A percentile compares a stretch with the other conserved stretches of the same genome.
Evolutionary conservation across 2,888 invertebrate genomes (phyloP).

Genomic region (Drosophila infuscata): DNA sequence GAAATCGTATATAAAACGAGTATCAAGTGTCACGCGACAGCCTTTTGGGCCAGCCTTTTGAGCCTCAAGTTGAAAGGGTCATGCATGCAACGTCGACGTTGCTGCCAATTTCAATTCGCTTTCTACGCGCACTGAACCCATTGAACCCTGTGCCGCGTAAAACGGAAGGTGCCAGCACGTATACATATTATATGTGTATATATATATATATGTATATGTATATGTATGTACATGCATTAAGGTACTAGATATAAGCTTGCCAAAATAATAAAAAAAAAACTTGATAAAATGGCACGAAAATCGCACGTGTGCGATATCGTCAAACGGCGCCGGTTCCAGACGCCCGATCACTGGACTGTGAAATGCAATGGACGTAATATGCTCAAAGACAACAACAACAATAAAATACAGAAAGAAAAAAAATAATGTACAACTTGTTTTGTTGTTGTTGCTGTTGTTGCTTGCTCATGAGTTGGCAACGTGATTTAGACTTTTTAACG

Average conservation of each 20-base stretch:
- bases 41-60: conserved; percentile 29
- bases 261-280: conserved; percentile 23
- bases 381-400: conserved; percentile 19
- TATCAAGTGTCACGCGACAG: conserved; percentile 75
- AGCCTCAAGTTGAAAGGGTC: conserved; percentile 61
- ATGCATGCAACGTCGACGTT: conserved; percentile 26
- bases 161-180: conserved; percentile 30
- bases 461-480: conserved; percentile 57
- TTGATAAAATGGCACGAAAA: conserved; percentile 77
- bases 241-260: neutral
- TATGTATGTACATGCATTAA: conserved; percentile 10
- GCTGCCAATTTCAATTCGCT: conserved; percentile 63
- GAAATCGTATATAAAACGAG: conserved; percentile 45
- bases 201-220: neutral
- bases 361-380: conserved; percentile 69
- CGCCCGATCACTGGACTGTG: conserved; percentile 78
- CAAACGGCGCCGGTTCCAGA: conserved; percentile 66
- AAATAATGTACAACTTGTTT: conserved; percentile 34
- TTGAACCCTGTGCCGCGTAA: conserved; percentile 49
- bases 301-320: conserved; percentile 78
- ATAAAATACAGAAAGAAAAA: conserved; percentile 1
- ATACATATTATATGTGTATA: neutral
- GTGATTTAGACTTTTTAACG: conserved; percentile 53
- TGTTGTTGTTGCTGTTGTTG: conserved; percentile 5
- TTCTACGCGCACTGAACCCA: conserved; percentile 53